Percentiles rank a stretch among this genome's conserved stretches.
These are phyloP conservation scores for Rhopalosiphum maidis DNA, from an alignment of 1,140 invertebrate genomes.

Conservation along the genomic window DNA sequence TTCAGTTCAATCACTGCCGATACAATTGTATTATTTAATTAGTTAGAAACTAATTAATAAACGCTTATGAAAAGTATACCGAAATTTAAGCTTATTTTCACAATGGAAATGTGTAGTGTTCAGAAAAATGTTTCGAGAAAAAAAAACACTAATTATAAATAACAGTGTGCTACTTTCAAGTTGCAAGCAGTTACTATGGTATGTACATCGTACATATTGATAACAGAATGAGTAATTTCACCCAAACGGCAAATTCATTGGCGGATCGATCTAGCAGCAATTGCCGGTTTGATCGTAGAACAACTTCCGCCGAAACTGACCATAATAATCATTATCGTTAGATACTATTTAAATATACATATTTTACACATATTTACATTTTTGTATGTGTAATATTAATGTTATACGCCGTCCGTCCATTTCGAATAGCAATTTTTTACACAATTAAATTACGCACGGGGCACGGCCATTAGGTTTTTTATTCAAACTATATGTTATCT, in stretches of 20 bases:
- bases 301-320: neutral
- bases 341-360: neutral
- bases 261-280: too few relatives aligned
- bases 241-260: too few relatives aligned
- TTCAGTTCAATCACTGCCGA: neutral
- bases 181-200: too few relatives aligned
- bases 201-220: too few relatives aligned
- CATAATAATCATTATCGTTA: neutral
- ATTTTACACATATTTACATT: neutral
- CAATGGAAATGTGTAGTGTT: too few relatives aligned
- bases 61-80: neutral
- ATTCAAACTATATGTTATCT: neutral
- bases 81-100: too few relatives aligned
- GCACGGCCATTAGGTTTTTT: neutral
- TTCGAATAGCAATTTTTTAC: neutral
- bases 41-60: neutral
- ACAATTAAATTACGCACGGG: neutral
- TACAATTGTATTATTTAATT: neutral
- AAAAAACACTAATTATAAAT: too few relatives aligned
- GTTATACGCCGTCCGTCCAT: neutral
- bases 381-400: neutral
- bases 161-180: too few relatives aligned
- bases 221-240: too few relatives aligned
- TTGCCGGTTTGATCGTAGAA: too few relatives aligned
- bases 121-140: too few relatives aligned